Percentiles rank a stretch among this genome's conserved stretches.
Evolutionary conservation across 2,888 invertebrate genomes (phyloP).

Genomic region (Rosalia funebris): DNA sequence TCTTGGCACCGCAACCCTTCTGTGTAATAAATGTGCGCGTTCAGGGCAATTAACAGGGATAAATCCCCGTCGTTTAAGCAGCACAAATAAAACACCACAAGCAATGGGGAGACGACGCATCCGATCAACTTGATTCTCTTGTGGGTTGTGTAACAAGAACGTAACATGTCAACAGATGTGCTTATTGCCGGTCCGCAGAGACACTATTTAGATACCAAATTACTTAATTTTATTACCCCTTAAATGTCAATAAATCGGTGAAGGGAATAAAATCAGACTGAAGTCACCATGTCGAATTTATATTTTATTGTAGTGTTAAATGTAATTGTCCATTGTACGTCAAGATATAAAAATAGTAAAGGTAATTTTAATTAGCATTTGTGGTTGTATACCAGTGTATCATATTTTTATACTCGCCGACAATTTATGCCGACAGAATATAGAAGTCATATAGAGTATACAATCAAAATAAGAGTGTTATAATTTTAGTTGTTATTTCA

Average conservation of each 20-base stretch:
- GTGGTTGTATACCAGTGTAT: too few relatives aligned
- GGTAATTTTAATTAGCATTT: too few relatives aligned
- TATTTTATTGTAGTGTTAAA: too few relatives aligned
- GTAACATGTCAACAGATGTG: slow-evolving; percentile 44
- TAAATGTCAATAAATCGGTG: slow-evolving; percentile 42
- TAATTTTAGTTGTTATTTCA: too few relatives aligned
- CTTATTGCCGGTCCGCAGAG: slow-evolving; percentile 36
- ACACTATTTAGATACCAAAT: slow-evolving; percentile 47
- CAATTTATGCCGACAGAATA: too few relatives aligned
- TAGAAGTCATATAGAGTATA: too few relatives aligned
- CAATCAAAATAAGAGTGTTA: too few relatives aligned
- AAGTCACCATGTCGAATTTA: slow-evolving; percentile 4
- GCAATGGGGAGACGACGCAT: slow-evolving; percentile 31
- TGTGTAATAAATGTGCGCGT: slow-evolving; percentile 42
- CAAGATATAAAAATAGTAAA: too few relatives aligned
- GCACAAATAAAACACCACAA: slow-evolving; percentile 35
- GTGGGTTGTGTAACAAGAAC: slow-evolving; percentile 34
- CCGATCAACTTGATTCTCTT: slow-evolving; percentile 3
- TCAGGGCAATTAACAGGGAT: slow-evolving; percentile 45
- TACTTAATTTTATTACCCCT: slow-evolving; percentile 48
- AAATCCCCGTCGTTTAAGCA: slow-evolving; percentile 36
- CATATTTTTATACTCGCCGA: too few relatives aligned
- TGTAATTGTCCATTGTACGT: too few relatives aligned
- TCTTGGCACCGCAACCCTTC: slow-evolving; percentile 45
- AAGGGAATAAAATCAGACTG: slow-evolving; percentile 22